Conservation (phyloP, 1,140 invertebrate genomes). For the Zophobas atratus region DNA sequence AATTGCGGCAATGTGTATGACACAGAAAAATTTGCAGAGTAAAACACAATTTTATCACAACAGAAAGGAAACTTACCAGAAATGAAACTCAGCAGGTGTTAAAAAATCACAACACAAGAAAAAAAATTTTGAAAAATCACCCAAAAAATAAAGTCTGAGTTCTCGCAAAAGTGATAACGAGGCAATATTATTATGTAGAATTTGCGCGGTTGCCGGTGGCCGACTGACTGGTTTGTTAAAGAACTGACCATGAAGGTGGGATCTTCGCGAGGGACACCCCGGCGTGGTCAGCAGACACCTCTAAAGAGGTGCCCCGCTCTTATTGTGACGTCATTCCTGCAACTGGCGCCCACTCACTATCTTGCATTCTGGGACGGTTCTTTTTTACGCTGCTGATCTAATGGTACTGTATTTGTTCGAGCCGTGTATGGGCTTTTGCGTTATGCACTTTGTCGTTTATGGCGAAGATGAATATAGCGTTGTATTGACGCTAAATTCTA, state of each 20-base stretch:
- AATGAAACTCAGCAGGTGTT: not conserved
- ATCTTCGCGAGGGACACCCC: conserved; percentile 42
- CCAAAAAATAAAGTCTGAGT: not conserved
- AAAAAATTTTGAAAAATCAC: conserved; percentile 4
- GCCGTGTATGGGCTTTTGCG: not conserved
- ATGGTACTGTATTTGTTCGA: not conserved
- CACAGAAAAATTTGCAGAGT: not conserved
- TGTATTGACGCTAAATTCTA: too few relatives aligned
- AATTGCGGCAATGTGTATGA: not conserved
- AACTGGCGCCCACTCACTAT: conserved; percentile 36
- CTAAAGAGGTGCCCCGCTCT: conserved; percentile 31
- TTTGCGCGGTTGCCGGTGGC: conserved; percentile 57
- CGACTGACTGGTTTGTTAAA: conserved; percentile 54
- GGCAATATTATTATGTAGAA: conserved; percentile 32
- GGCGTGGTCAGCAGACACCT: conserved; percentile 33
- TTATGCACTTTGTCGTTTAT: conserved; percentile 2
- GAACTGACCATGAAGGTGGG: conserved; percentile 54
- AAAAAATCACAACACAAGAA: not conserved
- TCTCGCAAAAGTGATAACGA: conserved; percentile 33
- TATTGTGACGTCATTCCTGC: conserved; percentile 28
- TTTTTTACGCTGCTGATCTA: not conserved
- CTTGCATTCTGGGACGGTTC: conserved; percentile 19
- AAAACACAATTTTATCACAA: not conserved
- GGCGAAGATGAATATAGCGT: not conserved
- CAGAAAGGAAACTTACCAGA: not conserved